Base-by-base conservation (phyloP, 2,113 vertebrate genomes). In the Bothrops jararaca region DNA sequence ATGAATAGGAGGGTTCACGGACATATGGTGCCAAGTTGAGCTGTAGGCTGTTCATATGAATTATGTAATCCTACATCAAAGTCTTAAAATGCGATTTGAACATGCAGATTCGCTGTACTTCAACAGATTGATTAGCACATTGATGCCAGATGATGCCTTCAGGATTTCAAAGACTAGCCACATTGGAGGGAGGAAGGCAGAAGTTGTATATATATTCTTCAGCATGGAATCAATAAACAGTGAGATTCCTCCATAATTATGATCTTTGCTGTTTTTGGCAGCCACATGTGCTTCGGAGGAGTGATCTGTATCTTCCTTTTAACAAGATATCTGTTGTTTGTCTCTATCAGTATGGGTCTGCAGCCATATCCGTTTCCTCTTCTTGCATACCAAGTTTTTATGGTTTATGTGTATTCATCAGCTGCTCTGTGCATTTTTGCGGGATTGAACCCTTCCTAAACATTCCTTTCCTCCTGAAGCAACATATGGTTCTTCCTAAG, bases 381-480 rank as follows among this genome's bases (percentile, higher is more conserved):
- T n/a, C 9, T 15, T 93, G 48, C 86, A 89, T 26, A 26, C 64
- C 23, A 39, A 50, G 48, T 90, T 50, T 87, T 23, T 92, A 53
- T 4, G 90, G 42, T 56, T 89, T 93, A 74, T 91, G 86, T 29
- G 53, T 90, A 89, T 93, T 91, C 90, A n/a, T 91, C 69, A 85
- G 86, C 90, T 93, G 64, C 60, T 52, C n/a, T 9, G 54, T 42
- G 42, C 60, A 91, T 85, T 91, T 91, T 88, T 85, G 90, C 10
- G 92, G 92, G 39, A 89, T 12, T 26, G 42, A 60, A 69, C 15
- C 86, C 29, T 91, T 89, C 90, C 93, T 48, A 85, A 87, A 85
- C 93, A 64, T 91, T 93, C 89, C 87, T 93, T 91, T 64, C 91
- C 92, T 89, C 80, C 85, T 88, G 85, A 91, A 93, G 92, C 86